phyloP scores from a whole-genome alignment of 2,797 vertebrate species.

The Chloroceryle amazona region DNA sequence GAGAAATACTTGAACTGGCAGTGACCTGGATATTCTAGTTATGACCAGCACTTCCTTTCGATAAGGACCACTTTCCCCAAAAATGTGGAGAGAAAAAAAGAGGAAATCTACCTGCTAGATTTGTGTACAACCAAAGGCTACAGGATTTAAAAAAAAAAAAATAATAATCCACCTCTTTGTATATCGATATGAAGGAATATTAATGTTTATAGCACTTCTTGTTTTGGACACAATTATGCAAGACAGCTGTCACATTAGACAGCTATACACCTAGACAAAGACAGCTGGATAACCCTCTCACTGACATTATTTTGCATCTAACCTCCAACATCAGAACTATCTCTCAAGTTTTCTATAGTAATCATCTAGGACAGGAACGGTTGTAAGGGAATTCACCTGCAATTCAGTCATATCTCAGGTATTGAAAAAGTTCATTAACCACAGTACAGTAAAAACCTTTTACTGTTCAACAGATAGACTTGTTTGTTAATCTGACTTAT shows the following conservation, averaged over 20 bases:
- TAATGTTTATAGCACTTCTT: not conserved
- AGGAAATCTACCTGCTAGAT: not conserved
- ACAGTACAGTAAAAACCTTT: not conserved
- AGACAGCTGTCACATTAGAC: not conserved
- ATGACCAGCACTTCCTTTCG: not conserved
- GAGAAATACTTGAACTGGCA: conserved; percentile 28
- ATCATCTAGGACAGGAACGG: not conserved
- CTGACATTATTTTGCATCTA: not conserved
- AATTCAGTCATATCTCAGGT: not conserved
- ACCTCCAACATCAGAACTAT: not conserved
- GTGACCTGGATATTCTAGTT: conserved; percentile 2
- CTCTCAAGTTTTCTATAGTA: not conserved
- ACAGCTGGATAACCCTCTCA: not conserved
- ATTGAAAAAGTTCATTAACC: not conserved
- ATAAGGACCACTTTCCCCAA: not conserved
- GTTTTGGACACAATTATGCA: not conserved
- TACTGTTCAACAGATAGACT: not conserved
- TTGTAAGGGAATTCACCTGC: not conserved
- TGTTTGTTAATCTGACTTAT: not conserved
- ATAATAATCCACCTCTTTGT: too few relatives aligned
- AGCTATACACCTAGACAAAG: too few relatives aligned
- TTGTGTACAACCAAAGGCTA: not conserved
- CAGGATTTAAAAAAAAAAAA: too few relatives aligned
- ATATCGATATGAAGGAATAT: too few relatives aligned
- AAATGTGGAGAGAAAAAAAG: not conserved